Percentiles rank a stretch among this genome's conserved stretches.
phyloP scores from a whole-genome alignment of 2,888 invertebrate genomes.

The Perizoma affinitatum region DNA sequence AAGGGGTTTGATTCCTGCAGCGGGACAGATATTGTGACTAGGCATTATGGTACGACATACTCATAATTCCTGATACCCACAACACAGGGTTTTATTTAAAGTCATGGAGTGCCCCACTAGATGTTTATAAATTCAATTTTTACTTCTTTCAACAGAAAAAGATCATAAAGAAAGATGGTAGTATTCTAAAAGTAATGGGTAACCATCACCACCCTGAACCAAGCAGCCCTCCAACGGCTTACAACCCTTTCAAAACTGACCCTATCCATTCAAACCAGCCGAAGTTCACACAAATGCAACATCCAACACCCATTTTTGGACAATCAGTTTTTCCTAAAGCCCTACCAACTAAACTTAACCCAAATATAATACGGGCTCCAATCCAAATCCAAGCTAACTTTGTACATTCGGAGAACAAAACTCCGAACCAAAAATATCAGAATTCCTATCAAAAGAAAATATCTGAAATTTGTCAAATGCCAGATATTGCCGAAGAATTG shows the following conservation, averaged over 20 bases:
- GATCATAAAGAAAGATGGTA: constrained; percentile 5
- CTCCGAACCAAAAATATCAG: neutral
- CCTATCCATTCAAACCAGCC: neutral
- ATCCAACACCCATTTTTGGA: constrained; percentile 43
- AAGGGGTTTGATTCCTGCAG: no score
- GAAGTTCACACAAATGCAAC: neutral
- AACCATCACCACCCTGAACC: constrained; percentile 49
- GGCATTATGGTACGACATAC: no score
- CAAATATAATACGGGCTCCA: constrained; percentile 46
- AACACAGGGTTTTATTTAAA: no score
- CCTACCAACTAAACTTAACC: constrained; percentile 23
- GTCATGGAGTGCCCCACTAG: no score
- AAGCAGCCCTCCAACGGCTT: constrained; percentile 39
- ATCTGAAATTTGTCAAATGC: neutral
- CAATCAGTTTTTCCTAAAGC: constrained; percentile 48
- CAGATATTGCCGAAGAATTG: neutral
- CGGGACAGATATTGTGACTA: no score
- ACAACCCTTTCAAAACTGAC: neutral
- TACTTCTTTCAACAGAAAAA: constrained; percentile 15
- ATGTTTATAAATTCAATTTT: no score
- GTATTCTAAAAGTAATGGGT: constrained; percentile 2
- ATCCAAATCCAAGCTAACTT: constrained; percentile 41
- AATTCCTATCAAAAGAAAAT: neutral
- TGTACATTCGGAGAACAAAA: constrained; percentile 9
- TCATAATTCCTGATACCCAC: no score